Conservation (phyloP, 2,888 invertebrate genomes). For the Tenodera sinensis region DNA sequence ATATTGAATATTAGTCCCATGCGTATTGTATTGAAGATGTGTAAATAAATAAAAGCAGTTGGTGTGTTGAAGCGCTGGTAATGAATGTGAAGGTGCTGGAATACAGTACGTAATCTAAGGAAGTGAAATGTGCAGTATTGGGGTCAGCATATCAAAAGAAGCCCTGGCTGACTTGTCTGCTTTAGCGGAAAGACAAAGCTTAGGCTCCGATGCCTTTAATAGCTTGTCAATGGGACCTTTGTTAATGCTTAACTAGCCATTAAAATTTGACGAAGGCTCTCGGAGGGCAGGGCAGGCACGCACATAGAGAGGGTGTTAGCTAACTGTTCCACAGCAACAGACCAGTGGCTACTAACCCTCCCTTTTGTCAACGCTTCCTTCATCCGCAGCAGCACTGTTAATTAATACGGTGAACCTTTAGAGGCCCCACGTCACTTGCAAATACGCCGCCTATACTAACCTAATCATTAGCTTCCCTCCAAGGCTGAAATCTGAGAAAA, state of each 20-base stretch:
- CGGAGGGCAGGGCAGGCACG: neutral
- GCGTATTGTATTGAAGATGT: too few relatives aligned
- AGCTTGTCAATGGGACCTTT: neutral
- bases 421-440: neutral
- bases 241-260: conserved; percentile 4
- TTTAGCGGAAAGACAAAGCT: neutral
- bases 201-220: neutral
- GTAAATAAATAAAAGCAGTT: too few relatives aligned
- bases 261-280: neutral
- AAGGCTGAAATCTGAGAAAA: neutral
- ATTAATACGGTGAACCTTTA: neutral
- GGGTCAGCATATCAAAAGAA: neutral
- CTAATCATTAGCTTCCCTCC: neutral
- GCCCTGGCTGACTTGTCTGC: neutral
- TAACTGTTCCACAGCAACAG: neutral
- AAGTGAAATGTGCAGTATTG: neutral
- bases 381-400: neutral
- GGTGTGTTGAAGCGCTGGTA: too few relatives aligned
- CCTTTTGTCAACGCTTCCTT: neutral
- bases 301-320: neutral
- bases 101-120: too few relatives aligned
- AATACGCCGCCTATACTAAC: neutral
- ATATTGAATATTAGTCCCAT: too few relatives aligned
- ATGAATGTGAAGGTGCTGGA: too few relatives aligned
- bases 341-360: neutral